Evolutionary conservation across 2,888 invertebrate species (phyloP).

Genomic region (Agrotis puta): DNA sequence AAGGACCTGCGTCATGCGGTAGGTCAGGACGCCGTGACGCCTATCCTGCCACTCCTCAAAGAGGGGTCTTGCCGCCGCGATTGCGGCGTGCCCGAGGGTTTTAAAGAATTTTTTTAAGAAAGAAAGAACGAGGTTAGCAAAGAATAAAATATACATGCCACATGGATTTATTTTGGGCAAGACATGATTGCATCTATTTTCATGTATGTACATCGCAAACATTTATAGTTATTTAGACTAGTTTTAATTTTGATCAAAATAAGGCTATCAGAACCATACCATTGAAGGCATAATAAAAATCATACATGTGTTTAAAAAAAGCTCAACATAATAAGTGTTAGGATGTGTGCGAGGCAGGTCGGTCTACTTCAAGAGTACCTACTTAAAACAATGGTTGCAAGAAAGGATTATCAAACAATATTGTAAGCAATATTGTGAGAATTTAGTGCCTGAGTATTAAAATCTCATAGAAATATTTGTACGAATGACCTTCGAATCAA

Average conservation of each 20-base stretch:
- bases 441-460: neutral
- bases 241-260: neutral
- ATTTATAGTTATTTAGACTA: neutral
- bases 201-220: no score
- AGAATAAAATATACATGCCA: neutral
- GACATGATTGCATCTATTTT: no score
- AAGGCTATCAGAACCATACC: no score
- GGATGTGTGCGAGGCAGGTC: no score
- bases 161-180: neutral
- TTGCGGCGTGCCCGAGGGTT: no score
- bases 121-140: neutral
- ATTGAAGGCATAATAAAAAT: no score
- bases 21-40: no score
- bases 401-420: conserved; percentile 5
- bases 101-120: neutral
- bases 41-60: no score
- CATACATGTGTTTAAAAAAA: no score
- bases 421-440: neutral
- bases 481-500: conserved; percentile 17
- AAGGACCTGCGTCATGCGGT: no score
- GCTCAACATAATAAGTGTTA: no score
- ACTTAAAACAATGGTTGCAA: neutral
- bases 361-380: neutral
- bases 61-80: no score
- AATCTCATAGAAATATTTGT: neutral